Percentiles rank a stretch among this genome's conserved stretches.
Conservation (phyloP, 2,888 invertebrate species). For the Synanthedon tipuliformis region DNA sequence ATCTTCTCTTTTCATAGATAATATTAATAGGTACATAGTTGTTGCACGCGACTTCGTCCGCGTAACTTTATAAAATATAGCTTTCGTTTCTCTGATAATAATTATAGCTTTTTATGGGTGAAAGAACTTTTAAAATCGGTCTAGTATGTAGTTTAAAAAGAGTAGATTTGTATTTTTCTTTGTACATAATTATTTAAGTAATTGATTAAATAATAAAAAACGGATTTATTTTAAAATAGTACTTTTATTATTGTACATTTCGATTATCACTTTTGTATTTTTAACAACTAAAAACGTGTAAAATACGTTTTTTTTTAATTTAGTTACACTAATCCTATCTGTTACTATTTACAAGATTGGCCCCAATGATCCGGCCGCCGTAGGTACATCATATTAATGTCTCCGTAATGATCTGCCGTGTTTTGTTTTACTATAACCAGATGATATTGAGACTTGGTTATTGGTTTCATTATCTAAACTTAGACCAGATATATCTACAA, state of each 20-base stretch:
- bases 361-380: constrained; percentile 41
- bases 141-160: too few relatives aligned
- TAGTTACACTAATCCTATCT: constrained; percentile 36
- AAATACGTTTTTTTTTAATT: constrained; percentile 56
- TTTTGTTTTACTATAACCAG: constrained; percentile 68
- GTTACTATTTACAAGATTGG: neutral
- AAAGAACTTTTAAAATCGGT: too few relatives aligned
- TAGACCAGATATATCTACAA: constrained; percentile 57
- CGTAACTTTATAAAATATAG: too few relatives aligned
- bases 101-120: too few relatives aligned
- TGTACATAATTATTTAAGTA: too few relatives aligned
- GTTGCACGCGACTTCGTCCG: too few relatives aligned
- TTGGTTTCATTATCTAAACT: constrained; percentile 44
- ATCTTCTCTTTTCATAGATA: too few relatives aligned
- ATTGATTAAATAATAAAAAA: too few relatives aligned
- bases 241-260: constrained; percentile 59
- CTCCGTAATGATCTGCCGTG: constrained; percentile 56
- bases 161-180: too few relatives aligned
- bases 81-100: too few relatives aligned
- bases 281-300: constrained; percentile 49
- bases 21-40: too few relatives aligned
- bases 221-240: too few relatives aligned
- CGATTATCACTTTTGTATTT: constrained; percentile 58
- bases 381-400: constrained; percentile 35
- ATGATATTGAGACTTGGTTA: constrained; percentile 58